These are phyloP conservation scores for Eulimnadia texana DNA, from an alignment of 1,140 invertebrate genomes.

Conservation along the genomic window DNA sequence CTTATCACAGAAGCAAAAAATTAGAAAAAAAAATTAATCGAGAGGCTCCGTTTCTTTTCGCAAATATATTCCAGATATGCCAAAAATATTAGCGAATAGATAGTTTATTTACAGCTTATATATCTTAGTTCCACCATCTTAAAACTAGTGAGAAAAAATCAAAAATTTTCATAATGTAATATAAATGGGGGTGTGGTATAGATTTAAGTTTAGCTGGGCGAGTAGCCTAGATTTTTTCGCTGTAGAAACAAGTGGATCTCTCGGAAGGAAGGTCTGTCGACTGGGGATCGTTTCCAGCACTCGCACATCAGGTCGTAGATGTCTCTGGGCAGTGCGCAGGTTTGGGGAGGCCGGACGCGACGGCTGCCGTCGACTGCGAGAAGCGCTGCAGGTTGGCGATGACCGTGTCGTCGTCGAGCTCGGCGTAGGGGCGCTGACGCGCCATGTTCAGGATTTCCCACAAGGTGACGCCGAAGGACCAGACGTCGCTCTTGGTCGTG, in stretches of 20 bases:
- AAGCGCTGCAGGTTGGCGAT: conserved; percentile 58
- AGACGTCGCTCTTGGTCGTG: conserved; percentile 71
- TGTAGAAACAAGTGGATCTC: conserved; percentile 60
- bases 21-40: not conserved
- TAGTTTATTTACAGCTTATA: too few relatives aligned
- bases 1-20: not conserved
- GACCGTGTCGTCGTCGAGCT: conserved; percentile 59
- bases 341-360: conserved; percentile 26
- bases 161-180: too few relatives aligned
- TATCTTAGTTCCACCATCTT: too few relatives aligned
- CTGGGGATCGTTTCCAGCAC: conserved; percentile 52
- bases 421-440: conserved; percentile 63
- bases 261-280: conserved; percentile 50
- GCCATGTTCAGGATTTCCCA: conserved; percentile 82
- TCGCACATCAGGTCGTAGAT: conserved; percentile 59
- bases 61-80: too few relatives aligned
- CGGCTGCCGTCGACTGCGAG: conserved; percentile 34
- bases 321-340: conserved; percentile 46
- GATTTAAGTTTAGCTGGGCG: conserved; percentile 7
- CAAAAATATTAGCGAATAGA: too few relatives aligned
- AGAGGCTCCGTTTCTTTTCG: too few relatives aligned
- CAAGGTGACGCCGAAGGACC: conserved; percentile 74
- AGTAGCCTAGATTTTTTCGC: conserved; percentile 44
- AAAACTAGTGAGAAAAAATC: too few relatives aligned
- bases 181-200: too few relatives aligned